Conservation (phyloP, 2,113 vertebrate species). For the Pampusana beccarii region DNA sequence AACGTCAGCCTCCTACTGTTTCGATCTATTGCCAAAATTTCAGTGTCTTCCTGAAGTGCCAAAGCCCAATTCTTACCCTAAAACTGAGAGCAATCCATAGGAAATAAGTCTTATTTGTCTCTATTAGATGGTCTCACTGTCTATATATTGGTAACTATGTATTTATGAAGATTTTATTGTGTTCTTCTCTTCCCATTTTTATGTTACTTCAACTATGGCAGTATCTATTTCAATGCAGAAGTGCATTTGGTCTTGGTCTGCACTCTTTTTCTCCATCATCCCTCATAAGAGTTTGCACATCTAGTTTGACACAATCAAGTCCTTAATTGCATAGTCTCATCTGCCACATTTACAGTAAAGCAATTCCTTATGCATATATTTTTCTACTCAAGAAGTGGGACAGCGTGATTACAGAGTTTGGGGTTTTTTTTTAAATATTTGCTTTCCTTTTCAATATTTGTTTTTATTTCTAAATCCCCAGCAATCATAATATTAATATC, state of each 20-base stretch:
- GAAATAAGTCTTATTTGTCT: background rate
- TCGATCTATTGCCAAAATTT: background rate
- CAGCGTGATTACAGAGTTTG: background rate
- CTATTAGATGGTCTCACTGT: background rate
- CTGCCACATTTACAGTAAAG: background rate
- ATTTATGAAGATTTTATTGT: background rate
- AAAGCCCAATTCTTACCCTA: background rate
- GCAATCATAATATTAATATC: background rate
- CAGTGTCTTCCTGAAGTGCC: background rate
- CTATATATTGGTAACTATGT: background rate
- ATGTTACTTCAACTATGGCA: background rate
- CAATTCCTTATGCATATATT: background rate
- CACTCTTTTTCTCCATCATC: background rate
- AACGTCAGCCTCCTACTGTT: background rate
- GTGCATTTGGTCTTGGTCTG: background rate
- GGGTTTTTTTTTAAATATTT: background rate
- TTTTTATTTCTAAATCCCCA: background rate
- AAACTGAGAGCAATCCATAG: background rate
- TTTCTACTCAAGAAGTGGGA: background rate
- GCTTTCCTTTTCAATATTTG: background rate
- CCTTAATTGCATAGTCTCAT: background rate
- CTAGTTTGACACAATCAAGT: background rate
- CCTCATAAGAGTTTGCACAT: background rate
- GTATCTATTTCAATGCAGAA: background rate
- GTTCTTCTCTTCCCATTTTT: background rate